phyloP scores from a whole-genome alignment of 2,797 vertebrate genomes.

The Tamandua tetradactyla region DNA sequence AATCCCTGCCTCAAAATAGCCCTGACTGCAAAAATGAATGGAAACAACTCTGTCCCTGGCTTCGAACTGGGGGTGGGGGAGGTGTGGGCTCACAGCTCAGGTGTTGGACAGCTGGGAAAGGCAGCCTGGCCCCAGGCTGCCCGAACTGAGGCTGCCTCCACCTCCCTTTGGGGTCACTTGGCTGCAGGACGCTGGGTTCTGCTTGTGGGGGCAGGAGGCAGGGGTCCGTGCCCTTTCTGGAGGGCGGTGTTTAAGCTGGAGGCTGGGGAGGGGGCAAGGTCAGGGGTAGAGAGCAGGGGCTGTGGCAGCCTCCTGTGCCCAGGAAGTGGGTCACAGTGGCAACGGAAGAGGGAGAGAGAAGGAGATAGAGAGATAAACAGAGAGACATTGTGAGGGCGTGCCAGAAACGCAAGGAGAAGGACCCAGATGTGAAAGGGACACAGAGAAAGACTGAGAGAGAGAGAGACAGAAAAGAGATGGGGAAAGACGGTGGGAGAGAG shows the following conservation, averaged over 20 bases:
- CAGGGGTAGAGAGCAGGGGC: not conserved
- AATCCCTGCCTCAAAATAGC: not conserved
- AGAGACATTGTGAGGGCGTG: too few relatives aligned
- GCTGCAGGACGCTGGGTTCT: not conserved
- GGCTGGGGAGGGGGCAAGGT: not conserved
- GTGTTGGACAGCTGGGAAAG: too few relatives aligned
- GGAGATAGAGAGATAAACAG: not conserved
- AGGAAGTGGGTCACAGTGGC: not conserved
- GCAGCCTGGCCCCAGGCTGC: not conserved
- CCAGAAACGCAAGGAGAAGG: not conserved
- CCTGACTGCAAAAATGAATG: not conserved
- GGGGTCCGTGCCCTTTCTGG: not conserved
- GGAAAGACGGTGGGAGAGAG: not conserved
- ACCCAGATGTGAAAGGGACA: not conserved
- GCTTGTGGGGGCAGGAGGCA: not conserved
- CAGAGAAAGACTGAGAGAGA: not conserved
- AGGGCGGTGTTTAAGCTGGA: not conserved
- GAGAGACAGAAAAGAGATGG: not conserved
- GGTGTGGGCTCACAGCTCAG: too few relatives aligned
- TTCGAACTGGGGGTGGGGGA: not conserved
- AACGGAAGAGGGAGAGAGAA: not conserved
- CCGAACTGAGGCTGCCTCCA: not conserved
- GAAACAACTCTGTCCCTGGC: not conserved
- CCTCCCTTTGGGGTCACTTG: rapidly evolving
- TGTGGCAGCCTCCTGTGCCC: not conserved